Base-by-base conservation (phyloP, 2,797 vertebrate genomes). In the Crenuchus spilurus region DNA sequence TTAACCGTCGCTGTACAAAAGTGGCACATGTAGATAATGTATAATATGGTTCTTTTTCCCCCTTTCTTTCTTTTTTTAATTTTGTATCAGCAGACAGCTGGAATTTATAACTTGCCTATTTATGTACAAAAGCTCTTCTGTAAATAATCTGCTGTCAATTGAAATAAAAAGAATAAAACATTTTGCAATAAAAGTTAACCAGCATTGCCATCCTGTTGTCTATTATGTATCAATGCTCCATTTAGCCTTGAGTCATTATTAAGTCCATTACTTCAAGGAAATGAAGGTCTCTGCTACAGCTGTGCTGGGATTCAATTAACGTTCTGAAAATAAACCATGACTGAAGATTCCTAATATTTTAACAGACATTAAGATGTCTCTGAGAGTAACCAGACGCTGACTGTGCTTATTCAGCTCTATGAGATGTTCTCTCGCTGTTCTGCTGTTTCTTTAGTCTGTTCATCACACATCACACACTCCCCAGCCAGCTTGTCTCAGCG, bases 1-100 rank as follows among this genome's bases (percentile, higher is more conserved):
- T 72, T 82, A 86, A 84, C 77, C 76, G 24, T 82, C 72, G 69
- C 80, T 82, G 70, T 78, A 75, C 74, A 78, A 39, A 85, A 62
- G 83, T 86, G 88, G 86, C 85, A 76, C 83, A 57, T 97, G 93
- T 97, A 94, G 86, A 95, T 95, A 93, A 63, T 97, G 92, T 96
- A 95, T 76, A 71, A 86, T 91, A 90, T 88, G 72, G 37, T 90
- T 91, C 76, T 87, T 92, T 91, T 92, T 93, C 91, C 86, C 88
- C 14, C 14, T 58, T 58, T n/a, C n/a, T n/a, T 90, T 90, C 76
- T 85, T 87, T 92, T 91, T 92, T 94, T 92, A 88, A 87, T 94
- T 96, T 96, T 95, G 83, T 93, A 95, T 92, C 86, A 91, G 87
- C 85, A 83, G 77, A 80, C 83, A n/a, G 83, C 85, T 86, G 88